Conservation (phyloP, 2,888 invertebrate genomes). For the Ichneumon xanthorius region DNA sequence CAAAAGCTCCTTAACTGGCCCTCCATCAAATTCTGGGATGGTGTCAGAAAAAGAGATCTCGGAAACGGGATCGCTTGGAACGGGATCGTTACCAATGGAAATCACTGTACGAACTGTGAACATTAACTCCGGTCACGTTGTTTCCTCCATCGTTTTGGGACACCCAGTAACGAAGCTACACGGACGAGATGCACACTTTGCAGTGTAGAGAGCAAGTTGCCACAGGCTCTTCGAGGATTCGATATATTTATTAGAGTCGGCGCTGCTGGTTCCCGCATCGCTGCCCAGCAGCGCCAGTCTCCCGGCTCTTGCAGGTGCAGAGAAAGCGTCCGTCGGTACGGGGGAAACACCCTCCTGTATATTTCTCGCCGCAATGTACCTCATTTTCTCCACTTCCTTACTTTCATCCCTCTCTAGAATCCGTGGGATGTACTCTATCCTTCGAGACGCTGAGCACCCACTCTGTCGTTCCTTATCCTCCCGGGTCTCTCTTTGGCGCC, state of each 20-base stretch:
- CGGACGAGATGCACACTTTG: neutral
- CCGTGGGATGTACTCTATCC: neutral
- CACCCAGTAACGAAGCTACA: conserved; percentile 5
- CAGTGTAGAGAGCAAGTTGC: conserved; percentile 19
- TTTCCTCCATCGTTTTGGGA: neutral
- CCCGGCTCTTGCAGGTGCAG: conserved; percentile 11
- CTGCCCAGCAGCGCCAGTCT: conserved; percentile 11
- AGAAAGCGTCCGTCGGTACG: conserved; percentile 72
- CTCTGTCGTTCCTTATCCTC: conserved; percentile 39
- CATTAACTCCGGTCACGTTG: neutral
- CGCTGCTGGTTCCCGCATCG: conserved; percentile 71
- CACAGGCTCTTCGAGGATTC: conserved; percentile 26
- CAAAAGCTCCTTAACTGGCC: neutral
- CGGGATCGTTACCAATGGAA: neutral
- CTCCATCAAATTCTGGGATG: neutral
- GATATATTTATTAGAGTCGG: conserved; percentile 60
- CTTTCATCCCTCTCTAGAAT: conserved; percentile 18
- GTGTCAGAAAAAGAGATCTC: neutral
- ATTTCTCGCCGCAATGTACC: conserved; percentile 31
- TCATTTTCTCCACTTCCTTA: conserved; percentile 34
- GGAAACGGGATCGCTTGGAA: too few relatives aligned
- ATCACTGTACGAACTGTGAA: neutral
- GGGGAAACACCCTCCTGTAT: conserved; percentile 24
- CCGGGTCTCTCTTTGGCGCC: conserved; percentile 30
- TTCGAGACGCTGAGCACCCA: conserved; percentile 32